Evolutionary conservation across 1,140 invertebrate genomes (phyloP), one percentile per base, ranked within the genome.

Genomic region (Globodera ellingtonae): DNA sequence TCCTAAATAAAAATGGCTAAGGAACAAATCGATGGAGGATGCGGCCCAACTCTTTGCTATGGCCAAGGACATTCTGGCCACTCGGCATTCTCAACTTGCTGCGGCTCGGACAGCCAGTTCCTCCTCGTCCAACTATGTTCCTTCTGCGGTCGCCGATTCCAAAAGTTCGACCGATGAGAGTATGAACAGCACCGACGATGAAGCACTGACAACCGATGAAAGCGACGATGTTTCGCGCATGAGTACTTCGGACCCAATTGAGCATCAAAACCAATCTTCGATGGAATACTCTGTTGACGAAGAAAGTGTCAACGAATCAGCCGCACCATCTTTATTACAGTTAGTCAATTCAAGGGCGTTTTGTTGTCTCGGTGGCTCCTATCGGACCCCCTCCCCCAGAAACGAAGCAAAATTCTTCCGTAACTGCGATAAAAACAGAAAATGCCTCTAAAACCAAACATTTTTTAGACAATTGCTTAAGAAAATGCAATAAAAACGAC

Each of bases 11-110:
- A 24, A 67, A 78, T 8, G n/a, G 8, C 48, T 67, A 24, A 84
- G 83, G 56, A 66, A 80, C n/a, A 84, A 83, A 35, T 73, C 82
- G 21, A 48, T 44, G 10, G 62, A 81, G 56, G 74, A 83, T 35
- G 83, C 82, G 35, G 56, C 71, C 18, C 47, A 83, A 35, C 44
- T 83, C 7, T 79, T 46, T 35, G 72, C 70, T 24, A 24, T 81
- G 46, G 46, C 72, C 13, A 81, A 69, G 52, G 48, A 80, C 48
- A 59, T 81, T 9, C 6, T 8, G 35, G 15, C 65, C 56, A 9
- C 48, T 46, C 56, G 59, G 0, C n/a, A 18, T 24, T 71, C 35
- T 50, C 18, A 35, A 1, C 47, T 81, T 52, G 24, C 48, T n/a
- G 24, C 24, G 0, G 21, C 47, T 21, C 21, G 24, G 8, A 81